Evolutionary conservation across 1,140 invertebrate species (phyloP).

Genomic region (Neoseiulus cucumeris): DNA sequence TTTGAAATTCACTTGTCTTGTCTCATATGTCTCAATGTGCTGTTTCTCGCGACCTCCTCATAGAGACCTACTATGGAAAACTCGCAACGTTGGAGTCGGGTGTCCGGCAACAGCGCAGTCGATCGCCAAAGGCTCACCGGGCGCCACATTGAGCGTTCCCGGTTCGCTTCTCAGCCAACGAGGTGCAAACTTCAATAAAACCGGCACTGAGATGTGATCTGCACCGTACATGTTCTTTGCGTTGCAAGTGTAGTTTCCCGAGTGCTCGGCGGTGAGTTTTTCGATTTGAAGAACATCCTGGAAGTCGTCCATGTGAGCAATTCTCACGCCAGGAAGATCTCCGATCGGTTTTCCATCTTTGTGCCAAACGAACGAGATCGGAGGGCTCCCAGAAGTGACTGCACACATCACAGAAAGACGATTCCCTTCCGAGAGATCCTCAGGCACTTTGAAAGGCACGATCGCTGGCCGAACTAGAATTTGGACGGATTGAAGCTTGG

Average conservation of each 20-base stretch:
- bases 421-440: conserved; percentile 15
- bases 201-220: conserved; percentile 21
- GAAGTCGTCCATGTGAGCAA: neutral
- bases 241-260: conserved; percentile 12
- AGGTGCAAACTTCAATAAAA: neutral
- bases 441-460: neutral
- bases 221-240: conserved; percentile 32
- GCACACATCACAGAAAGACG: conserved; percentile 27
- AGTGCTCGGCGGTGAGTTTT: neutral
- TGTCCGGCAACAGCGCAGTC: neutral
- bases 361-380: conserved; percentile 35
- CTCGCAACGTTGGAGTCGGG: neutral
- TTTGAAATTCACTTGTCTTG: no score
- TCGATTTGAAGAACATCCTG: conserved; percentile 6
- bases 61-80: neutral
- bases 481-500: no score
- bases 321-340: neutral
- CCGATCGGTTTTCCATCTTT: conserved; percentile 33
- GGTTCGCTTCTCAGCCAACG: neutral
- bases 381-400: conserved; percentile 27
- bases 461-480: neutral
- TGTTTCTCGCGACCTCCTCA: neutral
- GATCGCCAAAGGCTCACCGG: neutral
- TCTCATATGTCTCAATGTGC: no score
- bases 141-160: neutral